Evolutionary conservation across 2,797 vertebrate genomes (phyloP).

Genomic region (Bothrops alternatus): DNA sequence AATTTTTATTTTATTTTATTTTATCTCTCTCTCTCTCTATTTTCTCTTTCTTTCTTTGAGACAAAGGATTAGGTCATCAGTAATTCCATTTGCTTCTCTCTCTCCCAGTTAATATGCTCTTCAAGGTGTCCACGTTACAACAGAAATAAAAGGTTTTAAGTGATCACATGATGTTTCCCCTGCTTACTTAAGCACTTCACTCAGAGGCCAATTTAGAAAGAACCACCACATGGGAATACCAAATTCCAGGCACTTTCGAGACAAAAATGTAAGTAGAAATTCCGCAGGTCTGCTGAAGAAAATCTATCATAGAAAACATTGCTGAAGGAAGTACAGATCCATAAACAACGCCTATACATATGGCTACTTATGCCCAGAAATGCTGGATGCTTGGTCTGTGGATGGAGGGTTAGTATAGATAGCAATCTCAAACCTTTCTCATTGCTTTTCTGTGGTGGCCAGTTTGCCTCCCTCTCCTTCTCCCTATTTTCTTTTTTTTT

Average conservation of each 20-base stretch:
- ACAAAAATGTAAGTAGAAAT: constrained; percentile 40
- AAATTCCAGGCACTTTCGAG: constrained; percentile 55
- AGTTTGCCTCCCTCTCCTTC: not conserved
- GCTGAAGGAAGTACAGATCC: not conserved
- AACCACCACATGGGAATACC: constrained; percentile 27
- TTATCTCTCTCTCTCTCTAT: constrained; percentile 13
- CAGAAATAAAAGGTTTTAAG: constrained; percentile 65
- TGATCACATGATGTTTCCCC: not conserved
- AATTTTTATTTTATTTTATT: not conserved
- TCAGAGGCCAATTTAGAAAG: constrained; percentile 48
- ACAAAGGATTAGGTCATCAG: constrained; percentile 64
- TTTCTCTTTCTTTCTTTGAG: constrained; percentile 64
- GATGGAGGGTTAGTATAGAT: not conserved
- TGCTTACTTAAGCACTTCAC: constrained; percentile 50
- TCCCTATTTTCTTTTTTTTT: too few species aligned
- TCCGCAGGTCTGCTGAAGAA: not conserved
- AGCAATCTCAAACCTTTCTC: not conserved
- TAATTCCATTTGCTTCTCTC: constrained; percentile 62
- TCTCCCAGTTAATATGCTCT: constrained; percentile 64
- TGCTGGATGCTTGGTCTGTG: not conserved
- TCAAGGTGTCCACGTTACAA: constrained; percentile 63
- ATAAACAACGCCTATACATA: too few species aligned
- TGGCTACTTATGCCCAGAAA: not conserved
- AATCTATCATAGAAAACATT: not conserved
- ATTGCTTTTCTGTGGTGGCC: not conserved